These are phyloP conservation scores for Anagrus nilaparvatae DNA, from an alignment of 1,140 invertebrate genomes.

Conservation along the genomic window DNA sequence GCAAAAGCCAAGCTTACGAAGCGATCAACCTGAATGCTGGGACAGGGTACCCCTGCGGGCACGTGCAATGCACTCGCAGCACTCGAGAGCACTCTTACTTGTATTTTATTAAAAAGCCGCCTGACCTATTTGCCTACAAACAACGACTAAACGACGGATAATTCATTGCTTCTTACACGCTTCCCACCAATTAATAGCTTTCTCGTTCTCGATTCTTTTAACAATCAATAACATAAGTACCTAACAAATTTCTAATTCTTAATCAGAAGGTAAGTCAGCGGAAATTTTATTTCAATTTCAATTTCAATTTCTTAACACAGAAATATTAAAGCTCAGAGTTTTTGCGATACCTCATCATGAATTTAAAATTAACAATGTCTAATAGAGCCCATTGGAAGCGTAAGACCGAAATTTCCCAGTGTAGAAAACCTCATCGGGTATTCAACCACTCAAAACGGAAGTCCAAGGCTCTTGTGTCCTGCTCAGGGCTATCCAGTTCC, in stretches of 20 bases:
- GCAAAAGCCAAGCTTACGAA: slow-evolving; percentile 36
- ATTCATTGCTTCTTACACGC: too few species aligned
- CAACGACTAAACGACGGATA: too few species aligned
- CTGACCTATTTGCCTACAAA: too few species aligned
- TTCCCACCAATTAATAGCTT: slow-evolving; percentile 11
- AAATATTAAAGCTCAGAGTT: slow-evolving; percentile 3
- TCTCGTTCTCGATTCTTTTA: slow-evolving; percentile 11
- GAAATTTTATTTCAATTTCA: too few species aligned
- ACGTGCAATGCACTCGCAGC: slow-evolving; percentile 37
- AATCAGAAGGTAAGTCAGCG: too few species aligned
- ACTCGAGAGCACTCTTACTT: slow-evolving; percentile 21
- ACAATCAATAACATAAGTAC: too few species aligned
- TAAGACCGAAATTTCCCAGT: slow-evolving; percentile 55
- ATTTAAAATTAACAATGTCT: neutral
- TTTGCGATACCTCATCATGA: slow-evolving; percentile 12
- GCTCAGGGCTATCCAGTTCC: slow-evolving; percentile 49
- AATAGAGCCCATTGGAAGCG: slow-evolving; percentile 54
- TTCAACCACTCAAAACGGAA: slow-evolving; percentile 43
- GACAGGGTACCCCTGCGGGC: slow-evolving; percentile 89
- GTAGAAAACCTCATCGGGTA: slow-evolving; percentile 54
- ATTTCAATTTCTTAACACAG: too few species aligned
- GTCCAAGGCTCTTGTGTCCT: slow-evolving; percentile 52
- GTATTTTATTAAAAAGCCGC: neutral
- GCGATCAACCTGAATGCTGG: slow-evolving; percentile 87
- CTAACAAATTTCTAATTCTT: too few species aligned